A percentile compares a stretch with the other conserved stretches of the same genome.
Evolutionary conservation across 2,888 invertebrate species (phyloP).

Genomic region (Dexiosoma caninum): DNA sequence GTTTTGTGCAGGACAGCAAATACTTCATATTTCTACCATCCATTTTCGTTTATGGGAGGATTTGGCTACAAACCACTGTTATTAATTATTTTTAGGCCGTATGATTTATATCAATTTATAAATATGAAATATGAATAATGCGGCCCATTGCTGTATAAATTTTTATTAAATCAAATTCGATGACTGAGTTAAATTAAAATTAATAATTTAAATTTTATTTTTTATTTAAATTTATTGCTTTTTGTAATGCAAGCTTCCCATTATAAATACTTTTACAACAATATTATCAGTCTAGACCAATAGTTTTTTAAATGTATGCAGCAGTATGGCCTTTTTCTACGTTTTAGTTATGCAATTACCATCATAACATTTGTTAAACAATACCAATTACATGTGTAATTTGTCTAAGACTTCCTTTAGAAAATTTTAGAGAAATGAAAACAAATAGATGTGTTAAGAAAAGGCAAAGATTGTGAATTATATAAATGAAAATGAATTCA

Average conservation of each 20-base stretch:
- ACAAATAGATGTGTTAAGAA: too few relatives aligned
- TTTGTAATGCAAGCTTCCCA: neutral
- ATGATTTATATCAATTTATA: neutral
- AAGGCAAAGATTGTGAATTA: neutral
- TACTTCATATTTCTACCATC: too few relatives aligned
- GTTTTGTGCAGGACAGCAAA: too few relatives aligned
- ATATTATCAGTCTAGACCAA: neutral
- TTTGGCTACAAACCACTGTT: too few relatives aligned
- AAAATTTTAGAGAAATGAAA: neutral
- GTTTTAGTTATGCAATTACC: conserved; percentile 3
- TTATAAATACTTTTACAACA: neutral
- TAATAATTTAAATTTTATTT: too few relatives aligned
- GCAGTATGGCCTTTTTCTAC: neutral
- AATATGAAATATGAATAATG: neutral
- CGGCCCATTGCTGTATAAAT: neutral
- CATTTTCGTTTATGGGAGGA: too few relatives aligned
- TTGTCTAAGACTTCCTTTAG: conserved; percentile 52
- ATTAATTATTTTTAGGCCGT: too few relatives aligned
- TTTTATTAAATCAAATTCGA: too few relatives aligned
- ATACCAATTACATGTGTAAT: conserved; percentile 58
- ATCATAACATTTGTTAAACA: conserved; percentile 49
- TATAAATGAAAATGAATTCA: neutral
- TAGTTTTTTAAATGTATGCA: neutral
- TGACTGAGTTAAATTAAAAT: too few relatives aligned
- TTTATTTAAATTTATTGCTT: neutral